These are phyloP conservation scores for Cydia pomonella DNA, from an alignment of 1,140 invertebrate species.

Conservation along the genomic window DNA sequence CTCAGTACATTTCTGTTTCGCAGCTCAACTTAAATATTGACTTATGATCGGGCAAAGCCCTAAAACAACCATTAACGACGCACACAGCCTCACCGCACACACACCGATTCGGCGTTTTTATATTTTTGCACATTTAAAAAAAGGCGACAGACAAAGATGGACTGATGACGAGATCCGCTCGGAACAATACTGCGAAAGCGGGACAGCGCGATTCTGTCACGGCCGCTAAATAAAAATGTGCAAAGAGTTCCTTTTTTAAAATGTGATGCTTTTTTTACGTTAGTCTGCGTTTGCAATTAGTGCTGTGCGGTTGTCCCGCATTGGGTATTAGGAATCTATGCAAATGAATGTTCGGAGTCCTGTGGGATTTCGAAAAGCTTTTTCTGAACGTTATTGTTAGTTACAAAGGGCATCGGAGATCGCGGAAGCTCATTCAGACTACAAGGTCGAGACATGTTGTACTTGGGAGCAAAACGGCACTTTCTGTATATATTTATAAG, in stretches of 20 bases:
- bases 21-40: slow-evolving; percentile 56
- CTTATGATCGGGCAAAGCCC: slow-evolving; percentile 76
- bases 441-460: slow-evolving; percentile 50
- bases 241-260: slow-evolving; percentile 76
- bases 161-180: slow-evolving; percentile 71
- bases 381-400: slow-evolving; percentile 43
- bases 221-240: slow-evolving; percentile 78
- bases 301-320: slow-evolving; percentile 72
- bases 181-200: slow-evolving; percentile 72
- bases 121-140: slow-evolving; percentile 80
- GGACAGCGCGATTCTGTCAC: slow-evolving; percentile 71
- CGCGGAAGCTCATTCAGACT: slow-evolving; percentile 56
- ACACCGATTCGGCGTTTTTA: slow-evolving; percentile 76
- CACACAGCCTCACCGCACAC: slow-evolving; percentile 67
- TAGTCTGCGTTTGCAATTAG: slow-evolving; percentile 80
- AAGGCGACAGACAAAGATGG: slow-evolving; percentile 79
- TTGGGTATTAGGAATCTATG: slow-evolving; percentile 70
- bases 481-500: neutral
- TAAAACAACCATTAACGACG: slow-evolving; percentile 74
- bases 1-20: slow-evolving; percentile 16
- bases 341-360: slow-evolving; percentile 53
- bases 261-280: slow-evolving; percentile 78
- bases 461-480: neutral
- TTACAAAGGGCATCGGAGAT: slow-evolving; percentile 43
- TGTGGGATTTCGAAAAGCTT: slow-evolving; percentile 51